Percentiles rank a stretch among this genome's conserved stretches.
Evolutionary conservation across 2,797 vertebrate genomes (phyloP).

Genomic region (Heliangelus exortis): DNA sequence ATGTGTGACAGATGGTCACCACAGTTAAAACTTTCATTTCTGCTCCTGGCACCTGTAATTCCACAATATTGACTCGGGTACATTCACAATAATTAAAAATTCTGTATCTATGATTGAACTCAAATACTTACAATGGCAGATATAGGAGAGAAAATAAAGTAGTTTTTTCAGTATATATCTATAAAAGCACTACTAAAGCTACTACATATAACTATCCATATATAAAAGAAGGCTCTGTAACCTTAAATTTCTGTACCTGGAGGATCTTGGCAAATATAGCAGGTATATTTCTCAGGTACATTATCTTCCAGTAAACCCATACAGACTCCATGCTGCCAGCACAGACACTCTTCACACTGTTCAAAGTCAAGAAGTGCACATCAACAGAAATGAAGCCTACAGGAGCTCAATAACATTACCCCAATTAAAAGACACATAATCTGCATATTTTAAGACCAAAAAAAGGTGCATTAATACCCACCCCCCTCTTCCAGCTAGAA

Average conservation of each 20-base stretch:
- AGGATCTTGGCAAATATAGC: slow-evolving; percentile 93
- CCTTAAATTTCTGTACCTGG: slow-evolving; percentile 83
- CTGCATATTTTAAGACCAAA: background rate
- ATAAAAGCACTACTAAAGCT: background rate
- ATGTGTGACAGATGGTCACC: background rate
- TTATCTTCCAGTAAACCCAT: slow-evolving; percentile 96
- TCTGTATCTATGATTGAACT: background rate
- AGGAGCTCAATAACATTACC: background rate
- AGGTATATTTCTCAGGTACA: slow-evolving; percentile 93
- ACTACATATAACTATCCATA: background rate
- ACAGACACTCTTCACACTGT: slow-evolving; percentile 95
- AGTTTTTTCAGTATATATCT: background rate
- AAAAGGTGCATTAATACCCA: background rate
- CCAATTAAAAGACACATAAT: background rate
- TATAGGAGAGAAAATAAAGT: background rate
- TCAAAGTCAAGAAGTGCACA: slow-evolving; percentile 36
- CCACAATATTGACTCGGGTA: background rate
- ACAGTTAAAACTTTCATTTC: background rate
- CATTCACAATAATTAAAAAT: background rate
- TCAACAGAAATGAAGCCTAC: slow-evolving; percentile 20
- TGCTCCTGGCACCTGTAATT: background rate
- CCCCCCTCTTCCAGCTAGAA: background rate
- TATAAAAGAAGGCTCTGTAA: slow-evolving; percentile 20
- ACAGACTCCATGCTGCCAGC: slow-evolving; percentile 97
- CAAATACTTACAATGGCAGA: background rate